phyloP scores from a whole-genome alignment of 2,797 vertebrate genomes.

The Setipinna tenuifilis region DNA sequence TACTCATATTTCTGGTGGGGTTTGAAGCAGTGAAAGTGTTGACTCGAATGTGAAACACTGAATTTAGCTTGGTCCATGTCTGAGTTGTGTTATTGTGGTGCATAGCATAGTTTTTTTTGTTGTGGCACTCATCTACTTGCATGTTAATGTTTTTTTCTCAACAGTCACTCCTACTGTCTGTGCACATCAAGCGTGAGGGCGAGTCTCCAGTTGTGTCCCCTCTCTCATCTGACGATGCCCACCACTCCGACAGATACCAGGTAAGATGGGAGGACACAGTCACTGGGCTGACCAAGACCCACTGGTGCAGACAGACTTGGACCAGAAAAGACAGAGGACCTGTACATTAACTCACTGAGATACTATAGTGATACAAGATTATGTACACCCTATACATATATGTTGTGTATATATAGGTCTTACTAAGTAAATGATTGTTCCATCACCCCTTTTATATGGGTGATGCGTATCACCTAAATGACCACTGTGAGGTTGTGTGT shows the following conservation, averaged over 20 bases:
- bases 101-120: neutral
- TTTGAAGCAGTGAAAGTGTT: neutral
- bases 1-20: neutral
- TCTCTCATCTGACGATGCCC: slow-evolving; percentile 95
- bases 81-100: neutral
- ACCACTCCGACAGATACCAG: slow-evolving; percentile 99
- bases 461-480: slow-evolving; percentile 13
- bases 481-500: neutral
- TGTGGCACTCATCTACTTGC: neutral
- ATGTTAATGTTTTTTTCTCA: slow-evolving; percentile 58
- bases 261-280: slow-evolving; percentile 72
- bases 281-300: neutral
- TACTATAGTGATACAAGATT: neutral
- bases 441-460: neutral
- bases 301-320: neutral
- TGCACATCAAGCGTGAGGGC: slow-evolving; percentile 98
- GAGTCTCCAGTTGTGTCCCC: slow-evolving; percentile 97
- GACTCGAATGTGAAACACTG: neutral
- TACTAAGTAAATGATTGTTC: neutral
- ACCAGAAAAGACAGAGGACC: neutral
- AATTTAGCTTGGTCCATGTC: neutral
- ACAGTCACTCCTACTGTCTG: slow-evolving; percentile 95
- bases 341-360: slow-evolving; percentile 23
- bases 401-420: neutral
- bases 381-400: neutral